Percentiles rank a stretch among this genome's conserved stretches.
These are phyloP conservation scores for Marcusenius ussheri DNA, from an alignment of 2,113 vertebrate species.

Conservation along the genomic window DNA sequence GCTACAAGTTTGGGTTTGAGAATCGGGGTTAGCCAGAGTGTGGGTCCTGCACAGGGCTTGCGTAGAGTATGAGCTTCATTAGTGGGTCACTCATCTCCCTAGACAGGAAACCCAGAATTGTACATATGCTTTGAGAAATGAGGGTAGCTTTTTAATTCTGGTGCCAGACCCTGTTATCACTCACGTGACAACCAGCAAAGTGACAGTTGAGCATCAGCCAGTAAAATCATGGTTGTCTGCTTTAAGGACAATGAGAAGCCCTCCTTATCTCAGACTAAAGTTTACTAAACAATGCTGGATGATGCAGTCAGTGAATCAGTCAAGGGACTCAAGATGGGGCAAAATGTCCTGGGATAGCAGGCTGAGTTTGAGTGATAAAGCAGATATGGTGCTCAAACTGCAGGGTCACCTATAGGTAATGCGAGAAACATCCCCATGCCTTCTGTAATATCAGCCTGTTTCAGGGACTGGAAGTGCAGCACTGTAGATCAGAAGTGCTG, in stretches of 20 bases:
- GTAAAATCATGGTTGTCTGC: background rate
- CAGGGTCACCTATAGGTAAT: background rate
- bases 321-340: background rate
- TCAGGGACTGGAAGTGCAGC: background rate
- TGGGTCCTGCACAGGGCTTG: background rate
- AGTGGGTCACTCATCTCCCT: slow-evolving; percentile 1
- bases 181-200: background rate
- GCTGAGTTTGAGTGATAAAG: background rate
- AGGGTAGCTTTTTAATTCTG: background rate
- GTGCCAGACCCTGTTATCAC: background rate
- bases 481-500: background rate
- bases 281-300: background rate
- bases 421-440: background rate
- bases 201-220: background rate
- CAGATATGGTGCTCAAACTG: background rate
- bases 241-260: background rate
- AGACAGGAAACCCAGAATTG: slow-evolving; percentile 1
- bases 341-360: background rate
- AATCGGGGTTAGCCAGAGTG: background rate
- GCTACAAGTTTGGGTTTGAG: background rate
- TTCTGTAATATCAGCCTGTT: background rate
- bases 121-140: background rate
- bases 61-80: background rate
- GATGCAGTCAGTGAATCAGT: background rate
- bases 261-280: background rate